Base-by-base conservation (phyloP, 2,888 invertebrate genomes). In the Euplagia quadripunctaria region DNA sequence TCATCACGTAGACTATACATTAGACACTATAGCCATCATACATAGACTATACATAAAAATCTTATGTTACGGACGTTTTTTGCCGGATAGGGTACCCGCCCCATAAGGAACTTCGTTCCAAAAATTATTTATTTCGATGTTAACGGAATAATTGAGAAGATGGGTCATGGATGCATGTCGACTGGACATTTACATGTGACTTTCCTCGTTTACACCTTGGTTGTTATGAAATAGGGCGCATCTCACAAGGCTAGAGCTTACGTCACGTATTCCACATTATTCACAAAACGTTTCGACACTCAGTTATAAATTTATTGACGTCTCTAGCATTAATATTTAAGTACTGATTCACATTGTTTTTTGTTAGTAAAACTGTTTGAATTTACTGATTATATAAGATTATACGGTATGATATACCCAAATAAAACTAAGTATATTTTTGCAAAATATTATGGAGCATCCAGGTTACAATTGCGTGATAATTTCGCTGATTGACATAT, bases 241-340 rank as follows among this genome's bases (percentile, higher is more conserved):
- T 91, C 91, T 82, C 82, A 83, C 94, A 93, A 95, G 95, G 95
- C 92, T 93, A 89, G 76, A 81, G 84, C 81, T 91, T 93, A 91
- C 95, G 95, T 95, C 95, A 95, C 86, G 82, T 86, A 52, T 71
- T 84, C 86, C 87, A 89, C 87, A 92, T 94, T 94, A 94, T 94
- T 91, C 93, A 92, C 90, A 86, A 91, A 87, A 86, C 85, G 88
- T 94, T 93, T 93, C 92, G 88, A 92, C 43, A 73, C 55, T 31
- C 46, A 91, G 93, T 87, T 87, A 86, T 82, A 88, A 90, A 90
- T 92, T 88, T 91, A 91, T 94, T 88, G 87, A 85, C 85, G 85
- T 81, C 80, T 82, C 71, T 55, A 68, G 72, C 85, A 91, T 93
- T 88, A 88, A 93, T 91, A 93, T 93, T 91, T 89, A 31, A 31